Evolutionary conservation across 2,113 vertebrate species (phyloP), one percentile per base, ranked within the genome.

Genomic region (Pomatostomus ruficeps): DNA sequence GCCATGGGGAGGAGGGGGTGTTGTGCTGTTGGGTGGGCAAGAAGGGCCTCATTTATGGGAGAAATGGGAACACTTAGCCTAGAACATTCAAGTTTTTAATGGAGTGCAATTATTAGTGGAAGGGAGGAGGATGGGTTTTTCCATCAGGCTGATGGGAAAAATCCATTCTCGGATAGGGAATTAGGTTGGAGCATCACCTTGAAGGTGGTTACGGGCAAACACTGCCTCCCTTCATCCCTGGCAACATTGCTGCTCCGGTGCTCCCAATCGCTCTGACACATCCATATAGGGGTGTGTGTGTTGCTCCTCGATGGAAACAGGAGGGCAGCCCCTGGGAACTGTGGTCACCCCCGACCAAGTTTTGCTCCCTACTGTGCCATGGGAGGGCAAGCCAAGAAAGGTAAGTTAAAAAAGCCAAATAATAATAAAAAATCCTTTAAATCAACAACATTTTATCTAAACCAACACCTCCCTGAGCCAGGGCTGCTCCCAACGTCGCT

Each of bases 401-500:
- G 25, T 1, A 25, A 46, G 36, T 28, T 76, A 38, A 80, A 89
- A 89, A 29, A 1, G 31, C 13, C 26, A 51, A 43, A 25, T 5
- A 3, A 20, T 7, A 22, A 9, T 29, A 48, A n/a, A 35, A 35
- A 16, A 45, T 26, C 65, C 17, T 57, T 84, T 81, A 29, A 58
- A 81, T 74, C 42, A 59, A 62, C 35, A 42, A 12, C 8, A 4
- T 22, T 80, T 89, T 24, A 24, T 58, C 76, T 45, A 45, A 86
- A 22, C n/a, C 40, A 55, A 35, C 49, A 54, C 40, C 15, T 31
- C 36, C 38, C 6, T 4, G 29, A 19, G 19, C 42, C 63, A 35
- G 33, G 49, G 35, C 70, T 36, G 42, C 66, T 85, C 74, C 65
- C 0, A 0, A 3, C 0, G 0, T 4, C 31, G 35, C 33, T 66